Conservation (phyloP, 2,888 invertebrate species). For the Ophioninae sp. region DNA sequence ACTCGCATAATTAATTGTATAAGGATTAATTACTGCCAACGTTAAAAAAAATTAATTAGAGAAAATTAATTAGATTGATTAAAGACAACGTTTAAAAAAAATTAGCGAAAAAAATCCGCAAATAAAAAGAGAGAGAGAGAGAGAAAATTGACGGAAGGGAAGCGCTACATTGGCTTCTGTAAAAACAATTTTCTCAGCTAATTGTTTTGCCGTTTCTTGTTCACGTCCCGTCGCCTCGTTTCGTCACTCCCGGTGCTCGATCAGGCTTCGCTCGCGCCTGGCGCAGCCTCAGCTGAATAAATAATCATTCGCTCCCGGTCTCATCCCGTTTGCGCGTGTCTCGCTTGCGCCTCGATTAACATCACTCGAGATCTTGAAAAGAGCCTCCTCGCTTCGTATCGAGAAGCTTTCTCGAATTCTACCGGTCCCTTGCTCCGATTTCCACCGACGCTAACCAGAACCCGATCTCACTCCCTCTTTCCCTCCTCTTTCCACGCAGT, state of each 20-base stretch:
- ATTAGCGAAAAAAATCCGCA: background rate
- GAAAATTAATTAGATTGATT: background rate
- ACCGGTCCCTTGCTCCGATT: constrained; percentile 24
- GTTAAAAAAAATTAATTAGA: background rate
- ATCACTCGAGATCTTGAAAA: constrained; percentile 48
- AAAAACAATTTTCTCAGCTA: constrained; percentile 72
- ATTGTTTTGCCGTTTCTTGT: constrained; percentile 69
- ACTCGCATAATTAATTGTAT: too few species aligned
- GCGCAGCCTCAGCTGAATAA: constrained; percentile 74
- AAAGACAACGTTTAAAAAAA: too few species aligned
- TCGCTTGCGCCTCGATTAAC: constrained; percentile 41
- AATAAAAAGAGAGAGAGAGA: constrained; percentile 5
- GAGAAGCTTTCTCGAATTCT: constrained; percentile 40
- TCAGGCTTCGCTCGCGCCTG: constrained; percentile 52
- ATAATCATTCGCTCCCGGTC: constrained; percentile 66
- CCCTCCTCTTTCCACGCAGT: background rate
- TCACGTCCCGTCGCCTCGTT: constrained; percentile 61
- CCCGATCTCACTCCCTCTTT: constrained; percentile 11
- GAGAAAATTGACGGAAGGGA: constrained; percentile 15
- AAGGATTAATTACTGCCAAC: background rate
- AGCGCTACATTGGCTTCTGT: constrained; percentile 73
- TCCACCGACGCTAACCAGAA: constrained; percentile 56
- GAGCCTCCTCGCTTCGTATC: constrained; percentile 26
- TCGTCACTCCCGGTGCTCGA: constrained; percentile 27
- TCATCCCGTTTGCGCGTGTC: background rate